phyloP scores from a whole-genome alignment of 1,140 invertebrate species.

The Panagrolaimus sp. region DNA sequence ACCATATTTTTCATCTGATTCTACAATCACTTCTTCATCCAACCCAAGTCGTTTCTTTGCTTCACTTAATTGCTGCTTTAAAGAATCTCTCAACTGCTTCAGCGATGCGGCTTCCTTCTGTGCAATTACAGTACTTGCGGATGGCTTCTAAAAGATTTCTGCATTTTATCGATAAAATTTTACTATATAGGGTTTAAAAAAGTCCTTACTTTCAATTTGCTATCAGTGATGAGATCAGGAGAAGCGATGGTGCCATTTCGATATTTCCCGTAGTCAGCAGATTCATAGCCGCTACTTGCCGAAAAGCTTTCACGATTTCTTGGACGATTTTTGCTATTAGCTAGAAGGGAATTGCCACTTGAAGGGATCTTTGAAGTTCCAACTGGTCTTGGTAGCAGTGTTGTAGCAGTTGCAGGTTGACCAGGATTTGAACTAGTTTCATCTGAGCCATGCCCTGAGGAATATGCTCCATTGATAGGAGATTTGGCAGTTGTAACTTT shows the following conservation, averaged over 20 bases:
- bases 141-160: not conserved
- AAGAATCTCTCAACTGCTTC: not conserved
- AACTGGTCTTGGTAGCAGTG: too few species aligned
- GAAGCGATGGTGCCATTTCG: not conserved
- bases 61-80: slow-evolving; percentile 14
- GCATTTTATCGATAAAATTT: not conserved
- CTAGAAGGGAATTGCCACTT: not conserved
- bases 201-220: too few species aligned
- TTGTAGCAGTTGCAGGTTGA: not conserved
- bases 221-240: not conserved
- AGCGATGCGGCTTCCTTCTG: slow-evolving; percentile 1
- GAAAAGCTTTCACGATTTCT: slow-evolving; percentile 27
- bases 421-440: slow-evolving; percentile 18
- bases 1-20: not conserved
- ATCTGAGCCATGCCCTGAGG: slow-evolving; percentile 26
- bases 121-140: slow-evolving; percentile 12
- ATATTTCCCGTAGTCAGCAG: slow-evolving; percentile 21
- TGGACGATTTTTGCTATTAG: slow-evolving; percentile 11
- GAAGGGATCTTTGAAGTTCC: slow-evolving; percentile 8
- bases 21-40: slow-evolving; percentile 4
- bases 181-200: too few species aligned
- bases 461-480: not conserved
- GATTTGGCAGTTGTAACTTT: slow-evolving; percentile 11
- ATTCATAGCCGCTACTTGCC: slow-evolving; percentile 24
- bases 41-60: slow-evolving; percentile 12